Conservation (phyloP, 2,113 vertebrate genomes). For the Equus quagga region DNA sequence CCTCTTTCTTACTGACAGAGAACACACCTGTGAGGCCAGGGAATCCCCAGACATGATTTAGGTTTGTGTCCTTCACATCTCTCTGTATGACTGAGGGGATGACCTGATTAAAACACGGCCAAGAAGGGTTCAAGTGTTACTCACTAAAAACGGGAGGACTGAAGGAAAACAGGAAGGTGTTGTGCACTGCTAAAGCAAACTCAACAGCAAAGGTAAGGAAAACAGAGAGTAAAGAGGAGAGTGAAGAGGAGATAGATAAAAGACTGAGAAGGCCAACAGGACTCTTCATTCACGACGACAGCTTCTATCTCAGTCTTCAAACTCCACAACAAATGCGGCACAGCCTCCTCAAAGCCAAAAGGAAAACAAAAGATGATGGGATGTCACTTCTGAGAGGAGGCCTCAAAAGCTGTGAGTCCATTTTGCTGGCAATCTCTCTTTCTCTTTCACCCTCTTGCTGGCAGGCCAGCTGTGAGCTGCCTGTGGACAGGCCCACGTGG, state of each 20-base stretch:
- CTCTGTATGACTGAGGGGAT: rapidly evolving
- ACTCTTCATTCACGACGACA: neutral
- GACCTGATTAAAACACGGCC: neutral
- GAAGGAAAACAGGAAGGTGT: neutral
- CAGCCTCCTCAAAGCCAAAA: neutral
- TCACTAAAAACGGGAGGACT: neutral
- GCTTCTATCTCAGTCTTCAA: neutral
- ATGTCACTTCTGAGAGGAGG: neutral
- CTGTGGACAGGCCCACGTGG: rapidly evolving
- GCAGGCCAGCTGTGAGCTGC: neutral
- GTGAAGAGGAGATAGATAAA: neutral
- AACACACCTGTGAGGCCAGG: neutral
- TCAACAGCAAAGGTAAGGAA: neutral
- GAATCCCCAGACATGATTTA: neutral
- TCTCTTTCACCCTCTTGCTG: neutral
- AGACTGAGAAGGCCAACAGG: neutral
- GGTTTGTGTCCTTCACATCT: neutral
- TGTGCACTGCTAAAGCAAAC: no score
- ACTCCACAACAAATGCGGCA: neutral
- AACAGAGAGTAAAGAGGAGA: rapidly evolving
- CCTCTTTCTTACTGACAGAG: neutral
- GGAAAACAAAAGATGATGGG: neutral
- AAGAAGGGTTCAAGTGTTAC: neutral
- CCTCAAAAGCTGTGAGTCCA: neutral
- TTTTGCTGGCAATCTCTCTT: neutral